These are phyloP conservation scores for Varanus salvator DNA, from an alignment of 2,113 vertebrate genomes.

Conservation along the genomic window DNA sequence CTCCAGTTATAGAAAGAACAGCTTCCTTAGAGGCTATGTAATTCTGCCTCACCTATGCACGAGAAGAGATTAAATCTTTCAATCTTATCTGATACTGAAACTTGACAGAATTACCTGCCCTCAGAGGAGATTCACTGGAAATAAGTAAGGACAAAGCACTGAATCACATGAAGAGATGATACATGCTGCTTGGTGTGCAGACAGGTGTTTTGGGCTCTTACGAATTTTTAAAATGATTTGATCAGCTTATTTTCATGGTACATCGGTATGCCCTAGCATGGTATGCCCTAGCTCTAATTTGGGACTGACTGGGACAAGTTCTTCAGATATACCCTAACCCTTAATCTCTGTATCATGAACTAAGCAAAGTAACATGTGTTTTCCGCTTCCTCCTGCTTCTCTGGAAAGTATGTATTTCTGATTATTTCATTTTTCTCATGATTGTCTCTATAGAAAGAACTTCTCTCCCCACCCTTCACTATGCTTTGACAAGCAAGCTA, in stretches of 20 bases:
- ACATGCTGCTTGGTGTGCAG: not conserved
- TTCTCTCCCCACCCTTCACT: not conserved
- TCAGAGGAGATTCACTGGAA: not conserved
- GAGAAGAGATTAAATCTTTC: not conserved
- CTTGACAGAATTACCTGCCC: not conserved
- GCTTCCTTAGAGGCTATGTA: not conserved
- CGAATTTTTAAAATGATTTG: not conserved
- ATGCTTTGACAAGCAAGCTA: not conserved
- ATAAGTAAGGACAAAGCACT: not conserved
- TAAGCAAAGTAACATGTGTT: not conserved
- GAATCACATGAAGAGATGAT: not conserved
- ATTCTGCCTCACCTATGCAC: not conserved
- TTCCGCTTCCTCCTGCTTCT: not conserved
- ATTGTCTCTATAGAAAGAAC: not conserved
- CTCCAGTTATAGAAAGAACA: not conserved
- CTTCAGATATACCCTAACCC: not conserved
- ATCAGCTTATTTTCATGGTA: not conserved
- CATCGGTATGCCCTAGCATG: not conserved
- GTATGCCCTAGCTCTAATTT: not conserved
- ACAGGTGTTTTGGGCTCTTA: not conserved
- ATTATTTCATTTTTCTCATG: conserved; percentile 6
- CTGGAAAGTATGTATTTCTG: not conserved
- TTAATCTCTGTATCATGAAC: not conserved
- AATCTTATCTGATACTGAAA: not conserved
- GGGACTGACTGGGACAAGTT: not conserved